Evolutionary conservation across 2,113 vertebrate species (phyloP), one percentile per base, ranked within the genome.

Genomic region (Thymallus thymallus): DNA sequence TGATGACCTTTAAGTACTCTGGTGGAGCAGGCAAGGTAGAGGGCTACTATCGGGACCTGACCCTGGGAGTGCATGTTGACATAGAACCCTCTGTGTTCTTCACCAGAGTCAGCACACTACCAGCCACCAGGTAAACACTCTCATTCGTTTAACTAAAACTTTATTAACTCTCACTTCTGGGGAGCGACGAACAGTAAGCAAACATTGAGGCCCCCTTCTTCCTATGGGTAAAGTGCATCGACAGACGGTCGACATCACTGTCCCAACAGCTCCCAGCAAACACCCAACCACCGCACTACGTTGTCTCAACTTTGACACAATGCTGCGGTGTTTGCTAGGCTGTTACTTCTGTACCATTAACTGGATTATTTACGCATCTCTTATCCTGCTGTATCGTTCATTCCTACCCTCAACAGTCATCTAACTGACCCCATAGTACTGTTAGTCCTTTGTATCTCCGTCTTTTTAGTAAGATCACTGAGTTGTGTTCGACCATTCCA

Each of bases 41-140:
- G 41, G 95, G 97, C 1, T 98, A 97, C 83, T 98, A 98, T 86
- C 87, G 97, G 76, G 94, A 92, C 82, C 87, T 99, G 41, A 94
- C 95, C 0, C 85, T 98, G 56, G 96, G 98, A 0, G 90, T 98
- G 70, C 95, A 94, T 0, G 93, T 98, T 32, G 96, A 98, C 20
- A 94, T 97, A 1, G 98, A 98, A 66, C 96, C 98, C 0, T 99
- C 98, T 0, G 92, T 99, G 14, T 96, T 97, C 91, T 98, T 99
- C 72, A 99, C 97, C 0, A 89, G 95, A 20, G 95, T 98, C 89
- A 97, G 95, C 77, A 97, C 97, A 0, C 93, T 99, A 3, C 97
- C 97, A 1, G 97, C 98, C 12, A 97, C 96, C 80, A 99, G 98
- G 97, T 99, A 84, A 82, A 55, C 18, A 32, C 9, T 0, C 7